Percentiles rank a stretch among this genome's conserved stretches.
phyloP scores from a whole-genome alignment of 2,113 vertebrate genomes.

The Neolamprologus hecqui region DNA sequence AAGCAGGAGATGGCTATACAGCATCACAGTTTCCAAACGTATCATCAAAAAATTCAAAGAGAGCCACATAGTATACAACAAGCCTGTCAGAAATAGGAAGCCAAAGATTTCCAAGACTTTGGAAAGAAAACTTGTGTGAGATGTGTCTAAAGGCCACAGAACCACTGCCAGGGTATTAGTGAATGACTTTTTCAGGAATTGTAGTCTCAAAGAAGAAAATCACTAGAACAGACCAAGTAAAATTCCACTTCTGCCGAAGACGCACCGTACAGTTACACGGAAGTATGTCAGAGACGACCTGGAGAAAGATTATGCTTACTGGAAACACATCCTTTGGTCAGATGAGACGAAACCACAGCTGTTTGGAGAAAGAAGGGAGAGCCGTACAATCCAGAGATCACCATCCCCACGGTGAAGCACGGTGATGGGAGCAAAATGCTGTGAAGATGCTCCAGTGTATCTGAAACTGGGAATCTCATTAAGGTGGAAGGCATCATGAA shows the following conservation, averaged over 20 bases:
- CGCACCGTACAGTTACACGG: background rate
- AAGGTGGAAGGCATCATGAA: background rate
- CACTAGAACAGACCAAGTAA: background rate
- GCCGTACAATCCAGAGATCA: background rate
- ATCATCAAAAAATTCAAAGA: background rate
- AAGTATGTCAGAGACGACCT: background rate
- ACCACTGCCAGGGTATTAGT: background rate
- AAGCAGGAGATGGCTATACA: background rate
- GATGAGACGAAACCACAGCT: background rate
- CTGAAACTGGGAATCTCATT: background rate
- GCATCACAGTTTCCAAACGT: background rate
- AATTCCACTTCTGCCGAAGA: background rate
- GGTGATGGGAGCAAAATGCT: background rate
- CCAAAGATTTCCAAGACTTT: background rate
- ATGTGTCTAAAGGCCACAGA: background rate
- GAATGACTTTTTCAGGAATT: background rate
- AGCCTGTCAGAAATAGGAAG: background rate
- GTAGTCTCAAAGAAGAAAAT: background rate
- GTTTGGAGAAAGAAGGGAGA: background rate
- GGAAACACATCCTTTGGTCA: background rate
- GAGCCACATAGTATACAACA: background rate
- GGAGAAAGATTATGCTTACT: background rate
- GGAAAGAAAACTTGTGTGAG: background rate
- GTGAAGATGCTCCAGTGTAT: background rate
- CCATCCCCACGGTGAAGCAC: background rate